phyloP scores from a whole-genome alignment of 2,113 vertebrate genomes.

The Saccopteryx leptura region DNA sequence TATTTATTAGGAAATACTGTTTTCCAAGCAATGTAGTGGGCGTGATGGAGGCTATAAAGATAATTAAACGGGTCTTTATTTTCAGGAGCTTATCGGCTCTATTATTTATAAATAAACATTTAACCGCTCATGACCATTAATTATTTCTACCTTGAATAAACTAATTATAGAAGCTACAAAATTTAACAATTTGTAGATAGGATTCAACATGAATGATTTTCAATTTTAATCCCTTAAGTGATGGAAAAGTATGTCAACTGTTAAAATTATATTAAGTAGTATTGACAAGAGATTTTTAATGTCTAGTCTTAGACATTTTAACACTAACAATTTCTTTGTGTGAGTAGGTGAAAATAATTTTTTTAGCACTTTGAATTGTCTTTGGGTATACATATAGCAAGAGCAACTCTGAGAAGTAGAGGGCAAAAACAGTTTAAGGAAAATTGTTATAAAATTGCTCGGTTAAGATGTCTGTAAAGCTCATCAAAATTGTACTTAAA shows the following conservation, averaged over 20 bases:
- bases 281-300: slow-evolving; percentile 81
- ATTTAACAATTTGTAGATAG: slow-evolving; percentile 77
- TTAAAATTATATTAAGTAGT: slow-evolving; percentile 82
- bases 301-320: slow-evolving; percentile 77
- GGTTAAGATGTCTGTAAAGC: slow-evolving; percentile 29
- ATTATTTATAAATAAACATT: slow-evolving; percentile 19
- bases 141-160: slow-evolving; percentile 79
- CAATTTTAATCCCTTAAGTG: slow-evolving; percentile 80
- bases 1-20: background rate
- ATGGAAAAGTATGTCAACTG: slow-evolving; percentile 73
- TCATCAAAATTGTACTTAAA: slow-evolving; percentile 27
- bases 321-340: slow-evolving; percentile 76
- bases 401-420: background rate
- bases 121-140: slow-evolving; percentile 54
- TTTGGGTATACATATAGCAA: background rate
- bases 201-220: slow-evolving; percentile 84
- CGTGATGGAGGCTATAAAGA: background rate
- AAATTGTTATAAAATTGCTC: slow-evolving; percentile 56
- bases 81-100: background rate
- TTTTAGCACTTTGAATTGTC: slow-evolving; percentile 37
- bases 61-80: slow-evolving; percentile 46
- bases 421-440: slow-evolving; percentile 51
- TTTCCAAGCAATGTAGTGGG: background rate
- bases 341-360: slow-evolving; percentile 69
- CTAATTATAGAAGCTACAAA: slow-evolving; percentile 81